Evolutionary conservation across 2,113 vertebrate genomes (phyloP).

Genomic region (Pterocles burchelli): DNA sequence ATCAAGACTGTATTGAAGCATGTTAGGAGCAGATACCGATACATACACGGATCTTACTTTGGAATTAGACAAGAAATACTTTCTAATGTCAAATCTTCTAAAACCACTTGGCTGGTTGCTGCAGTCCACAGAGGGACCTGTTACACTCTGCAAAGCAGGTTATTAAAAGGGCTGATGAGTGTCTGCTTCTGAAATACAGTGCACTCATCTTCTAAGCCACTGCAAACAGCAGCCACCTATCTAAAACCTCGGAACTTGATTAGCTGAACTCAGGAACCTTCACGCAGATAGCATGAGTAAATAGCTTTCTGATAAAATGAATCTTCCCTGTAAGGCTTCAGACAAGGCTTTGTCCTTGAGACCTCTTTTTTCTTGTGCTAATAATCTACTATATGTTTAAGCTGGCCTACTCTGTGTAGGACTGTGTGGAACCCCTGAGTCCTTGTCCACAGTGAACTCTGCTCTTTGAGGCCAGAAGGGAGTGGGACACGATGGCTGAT

Average conservation of each 20-base stretch:
- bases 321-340: neutral
- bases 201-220: neutral
- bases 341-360: neutral
- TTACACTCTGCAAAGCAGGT: neutral
- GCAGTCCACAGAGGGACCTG: neutral
- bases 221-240: neutral
- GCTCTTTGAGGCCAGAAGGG: conserved; percentile 5
- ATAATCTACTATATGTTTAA: neutral
- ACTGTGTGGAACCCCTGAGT: neutral
- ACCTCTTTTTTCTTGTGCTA: neutral
- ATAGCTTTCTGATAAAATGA: neutral
- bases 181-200: neutral
- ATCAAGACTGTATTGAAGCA: neutral
- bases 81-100: neutral
- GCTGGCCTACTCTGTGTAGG: neutral
- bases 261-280: neutral
- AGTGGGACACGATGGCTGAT: neutral
- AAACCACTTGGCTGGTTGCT: neutral
- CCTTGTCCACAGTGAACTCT: neutral
- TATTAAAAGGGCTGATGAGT: neutral
- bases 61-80: neutral
- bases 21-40: neutral
- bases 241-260: neutral
- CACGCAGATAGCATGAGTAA: neutral
- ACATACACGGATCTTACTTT: neutral